Conservation (phyloP, 2,113 vertebrate genomes). For the Pterocles burchelli region DNA sequence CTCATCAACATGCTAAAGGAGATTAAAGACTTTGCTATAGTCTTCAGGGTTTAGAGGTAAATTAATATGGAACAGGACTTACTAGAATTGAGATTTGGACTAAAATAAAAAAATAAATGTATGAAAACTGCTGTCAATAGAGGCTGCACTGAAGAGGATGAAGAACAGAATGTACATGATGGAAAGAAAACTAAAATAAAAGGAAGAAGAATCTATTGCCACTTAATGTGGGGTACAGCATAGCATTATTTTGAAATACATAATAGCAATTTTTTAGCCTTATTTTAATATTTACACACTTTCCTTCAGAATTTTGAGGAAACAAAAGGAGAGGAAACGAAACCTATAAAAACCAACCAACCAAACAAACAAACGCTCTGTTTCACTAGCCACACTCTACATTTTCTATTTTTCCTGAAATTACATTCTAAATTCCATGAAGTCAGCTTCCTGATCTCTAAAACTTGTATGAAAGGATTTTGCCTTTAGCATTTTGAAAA, state of each 20-base stretch:
- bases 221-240: neutral
- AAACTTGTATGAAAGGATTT: neutral
- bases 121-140: neutral
- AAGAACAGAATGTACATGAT: neutral
- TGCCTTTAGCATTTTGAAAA: neutral
- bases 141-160: neutral
- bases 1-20: neutral
- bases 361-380: neutral
- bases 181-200: neutral
- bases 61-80: neutral
- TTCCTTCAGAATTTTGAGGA: neutral
- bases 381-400: neutral
- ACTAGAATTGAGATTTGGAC: neutral
- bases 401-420: neutral
- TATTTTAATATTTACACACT: neutral
- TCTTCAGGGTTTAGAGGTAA: slow-evolving; percentile 27
- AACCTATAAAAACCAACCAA: neutral
- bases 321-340: neutral
- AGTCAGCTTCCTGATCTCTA: neutral
- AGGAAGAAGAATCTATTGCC: neutral
- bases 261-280: neutral
- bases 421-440: neutral
- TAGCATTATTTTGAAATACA: neutral
- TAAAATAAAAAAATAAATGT: neutral
- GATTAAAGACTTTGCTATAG: slow-evolving; percentile 42